Evolutionary conservation across 2,797 vertebrate genomes (phyloP), one percentile per base, ranked within the genome.

Genomic region (Hydrolagus colliei): DNA sequence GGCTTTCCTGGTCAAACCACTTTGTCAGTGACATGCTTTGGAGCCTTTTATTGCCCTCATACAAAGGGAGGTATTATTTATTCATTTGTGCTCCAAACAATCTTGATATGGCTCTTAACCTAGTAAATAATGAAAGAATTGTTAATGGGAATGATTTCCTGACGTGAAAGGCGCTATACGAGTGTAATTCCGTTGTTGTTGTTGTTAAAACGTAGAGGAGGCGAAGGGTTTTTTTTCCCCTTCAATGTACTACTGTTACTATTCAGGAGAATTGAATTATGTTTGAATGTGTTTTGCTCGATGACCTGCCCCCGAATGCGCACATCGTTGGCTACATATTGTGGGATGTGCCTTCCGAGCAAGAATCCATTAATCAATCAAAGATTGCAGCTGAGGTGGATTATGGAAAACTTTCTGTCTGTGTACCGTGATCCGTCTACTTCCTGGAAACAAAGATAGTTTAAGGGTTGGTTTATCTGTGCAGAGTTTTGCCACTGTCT

Each of bases 41-140:
- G 75, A 77, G 75, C 9, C 1, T 77, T 12, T 74, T 74, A 35
- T 59, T 12, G 6, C 2, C 41, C 18, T 13, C 59, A 52, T 52
- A 77, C 75, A 77, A 77, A 77, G 52, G 16, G 16, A 3, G 52
- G 16, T 20, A 77, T 77, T 77, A 77, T 77, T 77, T 59, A 77
- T 77, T 59, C 41, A 77, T 61, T 77, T 74, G 73, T 35, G 35
- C 75, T 77, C 20, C 7, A 59, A 76, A 9, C 75, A 61, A 20
- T 20, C 73, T 74, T 74, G 12, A 74, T 32, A 6, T n/a, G 18
- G 41, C 75, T 77, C 18, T 41, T 10, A 77, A 10, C 11, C 22
- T 13, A 77, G 73, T 52, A 52, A 52, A 52, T 3, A 52, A 52
- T 52, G 41, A 52, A 52, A 52, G 27, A 27, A 27, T 27, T 27